phyloP scores from a whole-genome alignment of 2,888 invertebrate species.

The Odontothrips loti region DNA sequence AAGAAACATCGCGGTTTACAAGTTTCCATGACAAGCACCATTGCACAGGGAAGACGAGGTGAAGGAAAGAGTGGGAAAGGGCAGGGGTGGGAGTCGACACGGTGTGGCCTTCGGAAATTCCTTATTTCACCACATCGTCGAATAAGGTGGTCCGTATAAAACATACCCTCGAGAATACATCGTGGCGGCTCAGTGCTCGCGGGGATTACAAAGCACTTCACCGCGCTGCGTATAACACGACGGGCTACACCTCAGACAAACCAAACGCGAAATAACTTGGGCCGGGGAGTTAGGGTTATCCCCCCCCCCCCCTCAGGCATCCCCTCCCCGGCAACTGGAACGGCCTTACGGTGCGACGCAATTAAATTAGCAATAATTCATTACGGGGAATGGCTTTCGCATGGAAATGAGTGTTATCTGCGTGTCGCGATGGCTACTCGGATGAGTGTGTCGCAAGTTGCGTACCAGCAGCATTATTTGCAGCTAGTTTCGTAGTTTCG shows the following conservation, averaged over 20 bases:
- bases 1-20: slow-evolving; percentile 1
- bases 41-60: not conserved
- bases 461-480: not conserved
- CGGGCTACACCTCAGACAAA: not conserved
- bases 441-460: not conserved
- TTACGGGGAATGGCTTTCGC: slow-evolving; percentile 16
- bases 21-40: slow-evolving; percentile 15
- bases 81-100: not conserved
- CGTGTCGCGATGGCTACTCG: not conserved
- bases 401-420: slow-evolving; percentile 25
- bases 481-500: not conserved
- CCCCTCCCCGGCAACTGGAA: not conserved
- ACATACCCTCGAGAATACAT: too few species aligned
- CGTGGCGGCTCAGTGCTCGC: too few species aligned
- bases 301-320: not conserved
- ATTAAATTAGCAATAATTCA: slow-evolving; percentile 27
- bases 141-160: too few species aligned
- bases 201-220: too few species aligned
- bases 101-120: not conserved
- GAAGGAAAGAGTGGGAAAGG: not conserved
- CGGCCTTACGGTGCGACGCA: not conserved
- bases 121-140: not conserved
- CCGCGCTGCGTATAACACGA: too few species aligned
- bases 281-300: not conserved
- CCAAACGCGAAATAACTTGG: not conserved